Percentiles rank a stretch among this genome's conserved stretches.
These are phyloP conservation scores for Hyperoplus lanceolatus DNA, from an alignment of 2,797 vertebrate genomes.

Conservation along the genomic window DNA sequence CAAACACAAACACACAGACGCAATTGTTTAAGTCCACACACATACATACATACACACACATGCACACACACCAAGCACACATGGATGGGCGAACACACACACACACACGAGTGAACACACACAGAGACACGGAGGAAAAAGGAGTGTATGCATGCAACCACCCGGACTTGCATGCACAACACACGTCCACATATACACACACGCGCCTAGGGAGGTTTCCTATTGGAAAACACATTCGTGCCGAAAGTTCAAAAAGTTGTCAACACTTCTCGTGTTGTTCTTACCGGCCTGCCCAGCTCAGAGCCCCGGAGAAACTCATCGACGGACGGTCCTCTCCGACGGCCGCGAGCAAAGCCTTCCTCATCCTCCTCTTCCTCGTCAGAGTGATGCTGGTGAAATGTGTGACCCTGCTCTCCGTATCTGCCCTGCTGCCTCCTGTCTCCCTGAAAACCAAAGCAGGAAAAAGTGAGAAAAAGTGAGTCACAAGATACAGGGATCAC, in stretches of 20 bases:
- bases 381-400: constrained; percentile 89
- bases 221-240: constrained; percentile 29
- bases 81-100: constrained; percentile 57
- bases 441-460: constrained; percentile 78
- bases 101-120: constrained; percentile 44
- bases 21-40: constrained; percentile 78
- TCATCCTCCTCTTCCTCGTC: constrained; percentile 95
- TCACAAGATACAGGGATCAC: not conserved
- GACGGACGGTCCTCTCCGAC: constrained; percentile 91
- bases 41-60: constrained; percentile 51
- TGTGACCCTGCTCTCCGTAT: constrained; percentile 86
- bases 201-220: constrained; percentile 37
- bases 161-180: constrained; percentile 59
- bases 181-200: constrained; percentile 31
- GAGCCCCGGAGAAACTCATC: constrained; percentile 97
- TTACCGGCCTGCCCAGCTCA: constrained; percentile 94
- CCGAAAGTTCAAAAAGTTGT: constrained; percentile 11
- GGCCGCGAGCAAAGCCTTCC: constrained; percentile 87
- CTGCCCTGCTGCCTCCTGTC: constrained; percentile 88
- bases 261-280: constrained; percentile 32
- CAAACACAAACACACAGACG: constrained; percentile 79
- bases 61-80: constrained; percentile 62
- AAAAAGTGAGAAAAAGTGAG: not conserved
- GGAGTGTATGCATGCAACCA: constrained; percentile 68
- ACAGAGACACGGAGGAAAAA: constrained; percentile 35